These are phyloP conservation scores for Hyaena hyaena DNA, from an alignment of 2,113 vertebrate species.

Conservation along the genomic window DNA sequence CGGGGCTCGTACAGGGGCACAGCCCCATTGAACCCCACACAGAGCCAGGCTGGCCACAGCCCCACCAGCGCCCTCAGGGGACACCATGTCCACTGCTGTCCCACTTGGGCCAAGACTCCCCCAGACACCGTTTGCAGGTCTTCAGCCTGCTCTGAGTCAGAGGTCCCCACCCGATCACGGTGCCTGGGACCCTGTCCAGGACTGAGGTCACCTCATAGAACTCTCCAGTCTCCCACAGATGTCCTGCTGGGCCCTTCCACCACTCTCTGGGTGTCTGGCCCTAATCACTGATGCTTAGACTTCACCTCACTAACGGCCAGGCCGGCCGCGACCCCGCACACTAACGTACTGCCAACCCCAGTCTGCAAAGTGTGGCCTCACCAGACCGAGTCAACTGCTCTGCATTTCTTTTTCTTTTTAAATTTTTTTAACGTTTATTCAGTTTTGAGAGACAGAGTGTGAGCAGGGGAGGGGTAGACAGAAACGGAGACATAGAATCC, in stretches of 20 bases:
- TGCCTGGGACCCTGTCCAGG: background rate
- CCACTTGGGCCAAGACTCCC: background rate
- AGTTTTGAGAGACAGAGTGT: too few species aligned
- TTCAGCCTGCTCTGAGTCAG: background rate
- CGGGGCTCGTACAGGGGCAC: accelerated
- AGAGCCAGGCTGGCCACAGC: background rate
- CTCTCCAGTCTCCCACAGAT: background rate
- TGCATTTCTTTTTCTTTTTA: too few species aligned
- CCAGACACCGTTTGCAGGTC: accelerated
- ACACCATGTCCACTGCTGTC: background rate
- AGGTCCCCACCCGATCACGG: background rate
- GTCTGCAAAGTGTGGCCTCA: too few species aligned
- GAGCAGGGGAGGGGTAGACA: too few species aligned
- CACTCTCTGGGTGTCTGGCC: background rate
- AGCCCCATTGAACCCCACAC: background rate
- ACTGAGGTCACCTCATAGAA: background rate
- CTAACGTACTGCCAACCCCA: background rate
- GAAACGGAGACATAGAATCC: too few species aligned
- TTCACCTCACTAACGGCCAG: accelerated
- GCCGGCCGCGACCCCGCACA: too few species aligned
- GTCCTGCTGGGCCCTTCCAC: background rate
- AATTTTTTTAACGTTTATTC: too few species aligned
- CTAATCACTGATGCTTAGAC: background rate
- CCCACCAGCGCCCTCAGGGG: background rate
- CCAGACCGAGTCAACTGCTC: too few species aligned